A percentile compares a stretch with the other conserved stretches of the same genome.
These are phyloP conservation scores for Blastobasis lacticolella DNA, from an alignment of 2,888 invertebrate species.

Conservation along the genomic window DNA sequence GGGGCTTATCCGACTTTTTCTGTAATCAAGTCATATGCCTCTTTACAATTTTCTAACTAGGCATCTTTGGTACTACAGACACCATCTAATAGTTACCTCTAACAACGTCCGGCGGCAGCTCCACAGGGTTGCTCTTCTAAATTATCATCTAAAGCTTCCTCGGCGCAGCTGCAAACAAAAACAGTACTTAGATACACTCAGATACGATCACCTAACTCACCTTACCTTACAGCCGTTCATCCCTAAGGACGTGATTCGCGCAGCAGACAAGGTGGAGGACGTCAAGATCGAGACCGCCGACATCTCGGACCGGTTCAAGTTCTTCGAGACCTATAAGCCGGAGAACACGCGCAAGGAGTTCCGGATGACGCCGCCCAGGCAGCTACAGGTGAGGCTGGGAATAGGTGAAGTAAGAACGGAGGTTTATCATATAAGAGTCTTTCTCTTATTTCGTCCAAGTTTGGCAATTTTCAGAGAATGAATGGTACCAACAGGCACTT, in stretches of 20 bases:
- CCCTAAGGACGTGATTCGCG: constrained; percentile 82
- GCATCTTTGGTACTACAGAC: no score
- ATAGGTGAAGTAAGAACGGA: no score
- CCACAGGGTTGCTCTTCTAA: constrained; percentile 91
- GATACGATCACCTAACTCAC: no score
- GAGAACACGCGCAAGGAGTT: constrained; percentile 82
- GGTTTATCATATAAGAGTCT: no score
- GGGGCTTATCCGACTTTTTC: no score
- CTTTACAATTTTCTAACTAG: no score
- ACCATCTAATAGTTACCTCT: constrained; percentile 77
- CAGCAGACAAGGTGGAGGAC: constrained; percentile 83
- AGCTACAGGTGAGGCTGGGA: constrained; percentile 63
- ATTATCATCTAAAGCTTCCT: constrained; percentile 91
- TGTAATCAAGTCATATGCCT: no score
- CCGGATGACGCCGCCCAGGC: constrained; percentile 91
- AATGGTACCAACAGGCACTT: no score
- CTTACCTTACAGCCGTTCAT: constrained; percentile 48
- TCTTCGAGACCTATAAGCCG: constrained; percentile 91
- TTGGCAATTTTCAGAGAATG: no score
- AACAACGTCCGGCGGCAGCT: constrained; percentile 93
- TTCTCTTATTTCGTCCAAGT: no score
- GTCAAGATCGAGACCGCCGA: constrained; percentile 87
- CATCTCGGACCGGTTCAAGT: constrained; percentile 89
- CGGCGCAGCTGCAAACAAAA: constrained; percentile 69
- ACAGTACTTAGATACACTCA: background rate